Evolutionary conservation across 2,797 vertebrate species (phyloP), one percentile per base, ranked within the genome.

Genomic region (Rhinophrynus dorsalis): DNA sequence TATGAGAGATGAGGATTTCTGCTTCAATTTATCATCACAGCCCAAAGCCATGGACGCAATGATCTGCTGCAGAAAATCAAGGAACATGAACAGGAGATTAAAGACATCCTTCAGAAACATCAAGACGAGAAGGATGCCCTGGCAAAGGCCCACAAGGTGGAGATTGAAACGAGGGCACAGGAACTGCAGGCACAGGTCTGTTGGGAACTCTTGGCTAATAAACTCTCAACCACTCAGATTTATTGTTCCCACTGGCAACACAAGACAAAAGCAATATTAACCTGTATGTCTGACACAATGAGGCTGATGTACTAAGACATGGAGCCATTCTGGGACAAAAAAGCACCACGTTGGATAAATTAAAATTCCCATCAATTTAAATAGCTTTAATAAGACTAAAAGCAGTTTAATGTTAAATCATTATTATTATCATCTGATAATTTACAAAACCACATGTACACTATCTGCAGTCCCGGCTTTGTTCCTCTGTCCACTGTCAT

Each of bases 51-150:
- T 52, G 78, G 50, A 10, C 42, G 40, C 3, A 48, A 54, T n/a
- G 9, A 12, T 8, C 17, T 32, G 15, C 42, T 58, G 15, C 52
- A 65, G 45, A 12, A 32, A 2, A 74, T 74, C 55, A 76, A 78
- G 38, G 74, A 76, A 59, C 8, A 5, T 38, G 74, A 32, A 35
- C 24, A 38, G 0, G 79, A 78, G 2, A 12, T 58, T 0, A 6
- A 20, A 3, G 76, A 50, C 9, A 33, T 81, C 51, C 76, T 80
- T 33, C 84, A 76, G 26, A 72, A 80, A 23, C 80, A 75, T 1
- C 78, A 83, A 42, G 76, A 83, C 15, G 84, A 85, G 35, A 75
- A 85, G 67, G 77, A 88, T 77, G 79, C 21, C 75, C 83, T 89
- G 71, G 69, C 57, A 78, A 85, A 89, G 63, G 83, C 81, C 0